Evolutionary conservation across 2,797 vertebrate species (phyloP), one percentile per base, ranked within the genome.

Genomic region (Microchirus variegatus): DNA sequence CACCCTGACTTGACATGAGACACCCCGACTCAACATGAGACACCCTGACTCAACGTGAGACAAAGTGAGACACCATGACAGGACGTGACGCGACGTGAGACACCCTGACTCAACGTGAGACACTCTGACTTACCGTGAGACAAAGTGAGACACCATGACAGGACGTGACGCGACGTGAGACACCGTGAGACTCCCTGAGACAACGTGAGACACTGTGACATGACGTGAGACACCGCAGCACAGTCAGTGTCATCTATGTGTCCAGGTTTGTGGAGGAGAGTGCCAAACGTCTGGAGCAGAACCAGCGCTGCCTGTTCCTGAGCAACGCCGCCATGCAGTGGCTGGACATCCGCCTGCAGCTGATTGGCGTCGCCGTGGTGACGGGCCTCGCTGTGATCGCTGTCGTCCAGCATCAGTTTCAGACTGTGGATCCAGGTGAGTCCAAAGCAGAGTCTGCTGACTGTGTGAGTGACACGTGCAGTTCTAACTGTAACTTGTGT

Each of bases 301-400:
- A 97, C 90, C 97, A 98, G 50, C 93, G 96, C 70, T 99, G 97
- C 83, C 83, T 96, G 82, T 99, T 97, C 73, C 93, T 95, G 1
- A 93, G 95, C 85, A 92, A 88, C 1, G 91, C 96, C 1, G 93
- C 94, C 0, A 91, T 90, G 84, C 94, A 96, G 86, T 99, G 97
- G 97, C 87, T 99, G 84, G 95, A 96, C 87, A 96, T 99, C 66
- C 95, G 96, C n/a, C 88, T 99, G 63, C 97, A 99, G 92, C 93
- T 99, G 90, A 97, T 98, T 17, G 96, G 96, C 1, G 96, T 98
- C 0, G 73, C 86, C 0, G 94, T 98, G 78, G 90, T 99, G 73
- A 97, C 95, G 0, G 81, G 92, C 73, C 94, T 98, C 5, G 93
- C 92, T 0, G 81, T 81, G 58, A 94, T 97, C 1, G 95, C 97